Base-by-base conservation (phyloP, 2,888 invertebrate genomes). In the Maniola hyperantus region DNA sequence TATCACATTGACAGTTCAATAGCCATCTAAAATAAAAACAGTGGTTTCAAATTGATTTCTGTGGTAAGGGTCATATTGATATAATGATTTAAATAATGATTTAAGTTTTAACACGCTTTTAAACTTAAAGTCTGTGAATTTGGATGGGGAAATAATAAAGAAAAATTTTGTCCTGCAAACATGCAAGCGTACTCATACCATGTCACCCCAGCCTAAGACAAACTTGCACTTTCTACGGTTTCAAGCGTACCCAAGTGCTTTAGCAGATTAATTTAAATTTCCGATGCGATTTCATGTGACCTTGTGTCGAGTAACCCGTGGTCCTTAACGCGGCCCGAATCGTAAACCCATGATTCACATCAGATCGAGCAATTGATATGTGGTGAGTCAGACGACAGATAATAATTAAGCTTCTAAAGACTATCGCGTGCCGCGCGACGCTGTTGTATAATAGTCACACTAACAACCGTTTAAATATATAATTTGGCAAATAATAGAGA, bases 141-240 rank as follows among this genome's bases (percentile, higher is more conserved):
- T 26, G n/a, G n/a, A n/a, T n/a, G n/a, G n/a, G n/a, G n/a, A n/a
- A n/a, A n/a, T n/a, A n/a, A n/a, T n/a, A n/a, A n/a, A n/a, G n/a
- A n/a, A n/a, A n/a, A n/a, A n/a, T n/a, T n/a, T n/a, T n/a, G n/a
- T n/a, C n/a, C n/a, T n/a, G n/a, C n/a, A n/a, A n/a, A n/a, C n/a
- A 26, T 26, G 26, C 39, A 10, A 39, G 39, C 39, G 39, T 11
- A 39, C 11, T 39, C 10, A 39, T 39, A 39, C 11, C 34, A 2
- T 15, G 54, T n/a, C 10, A 34, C 34, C 6, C n/a, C 34, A 34
- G 53, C 33, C 5, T 44, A 46, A 59, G 79, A 78, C 78, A 75
- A 77, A 87, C 87, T 87, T 87, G 82, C 86, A 88, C 88, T 89
- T 90, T 89, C 89, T 87, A 87, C 83, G 72, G 74, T 77, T 79